Base-by-base conservation (phyloP, 1,140 invertebrate genomes). In the Galendromus occidentalis region DNA sequence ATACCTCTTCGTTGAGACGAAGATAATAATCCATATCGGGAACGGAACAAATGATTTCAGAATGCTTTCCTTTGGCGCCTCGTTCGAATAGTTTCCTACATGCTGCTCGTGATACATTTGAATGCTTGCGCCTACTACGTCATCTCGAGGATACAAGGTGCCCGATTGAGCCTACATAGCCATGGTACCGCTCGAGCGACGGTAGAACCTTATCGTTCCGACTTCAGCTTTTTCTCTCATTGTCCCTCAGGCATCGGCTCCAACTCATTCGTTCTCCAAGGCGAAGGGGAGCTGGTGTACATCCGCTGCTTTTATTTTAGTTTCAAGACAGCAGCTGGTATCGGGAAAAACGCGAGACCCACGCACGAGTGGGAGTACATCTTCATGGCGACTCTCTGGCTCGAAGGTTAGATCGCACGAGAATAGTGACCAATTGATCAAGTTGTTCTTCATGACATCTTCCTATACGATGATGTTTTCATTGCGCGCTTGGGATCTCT, bases 291-390 rank as follows among this genome's bases (percentile, higher is more conserved):
- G 14, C 33, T 59, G 22, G 14, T 33, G 9, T 59, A 59, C 22
- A 59, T 59, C 14, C 25, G 51, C 14, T 59, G 51, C 51, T 59
- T 59, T 22, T 59, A 59, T 25, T 59, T 59, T 22, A 59, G 51
- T 9, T 59, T 59, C 51, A 59, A 59, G 20, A 59, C 22, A 14
- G 51, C 51, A 6, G 22, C 51, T 59, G 51, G 51, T 4, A 59
- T 59, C 25, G 51, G 51, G 1, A 59, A 59, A 9, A 59, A 59
- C 51, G 51, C 22, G 14, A 59, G 22, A 59, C 51, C 51, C 4
- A 59, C 51, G 51, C 12, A 59, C 22, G 51, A 59, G 33, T n/a
- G 25, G 12, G 51, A 59, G 22, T 59, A 59, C 25, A 59, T 59
- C 22, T 59, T 59, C 20, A 59, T 59, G 51, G 51, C 51, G 20